Evolutionary conservation across 92 coral and sea anemone genomes (phyloP), one percentile per base, ranked within the genome.

Genomic region (Montipora capitata): DNA sequence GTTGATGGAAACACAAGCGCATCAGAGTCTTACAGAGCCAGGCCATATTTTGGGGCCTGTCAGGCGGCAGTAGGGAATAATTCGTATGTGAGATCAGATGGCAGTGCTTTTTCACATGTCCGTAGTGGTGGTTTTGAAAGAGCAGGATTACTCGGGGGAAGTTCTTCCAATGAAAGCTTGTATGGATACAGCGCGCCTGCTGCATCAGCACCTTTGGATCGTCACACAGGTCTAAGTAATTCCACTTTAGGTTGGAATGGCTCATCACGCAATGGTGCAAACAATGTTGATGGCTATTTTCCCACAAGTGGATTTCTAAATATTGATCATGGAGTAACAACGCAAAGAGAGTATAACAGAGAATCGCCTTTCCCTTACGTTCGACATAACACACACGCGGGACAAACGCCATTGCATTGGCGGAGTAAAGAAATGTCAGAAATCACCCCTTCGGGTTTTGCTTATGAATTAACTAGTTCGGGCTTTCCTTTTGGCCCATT

Each of bases 61-160:
- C 75, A 80, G 57, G 84, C 6, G 17, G 58, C 71, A 20, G 27
- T 20, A 12, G 51, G 71, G 59, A 48, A 62, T 5, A 59, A 48
- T 39, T 43, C 49, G 4, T 39, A 39, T n/a, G 10, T 14, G 11
- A 7, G 65, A 68, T 35, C 4, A 20, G 27, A 20, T 20, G 45
- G 10, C 16, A 14, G 27, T 48, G 20, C 63, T 6, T n/a, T 40
- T 59, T 10, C 12, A 6, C 7, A 17, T 13, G 8, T 45, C 9
- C 3, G 40, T 16, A 17, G 85, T 4, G n/a, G 40, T 11, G 42
- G 9, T 3, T 40, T 8, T 27, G 42, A 20, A 5, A 74, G 78
- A 10, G 16, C n/a, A 1, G 54, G 54, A 6, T 41, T 59, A 56
- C 11, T 2, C 5, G 83, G 61, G 43, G 83, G 83, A 20, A 12